Conservation (phyloP, 2,888 invertebrate genomes). For the Luperina testacea region DNA sequence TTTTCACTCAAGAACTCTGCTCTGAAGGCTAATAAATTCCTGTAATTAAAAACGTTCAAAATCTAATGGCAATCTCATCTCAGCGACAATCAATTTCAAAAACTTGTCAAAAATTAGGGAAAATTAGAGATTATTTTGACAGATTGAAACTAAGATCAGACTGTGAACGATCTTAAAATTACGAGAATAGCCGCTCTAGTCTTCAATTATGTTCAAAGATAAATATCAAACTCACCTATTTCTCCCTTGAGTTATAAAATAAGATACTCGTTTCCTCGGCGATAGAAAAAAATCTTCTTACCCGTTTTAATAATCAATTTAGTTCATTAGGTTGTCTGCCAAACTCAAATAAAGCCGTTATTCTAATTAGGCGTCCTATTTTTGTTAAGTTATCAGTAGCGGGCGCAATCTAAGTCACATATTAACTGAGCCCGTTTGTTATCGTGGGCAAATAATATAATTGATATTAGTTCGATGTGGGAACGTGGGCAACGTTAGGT, state of each 20-base stretch:
- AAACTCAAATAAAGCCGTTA: slow-evolving; percentile 42
- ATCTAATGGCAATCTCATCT: too few species aligned
- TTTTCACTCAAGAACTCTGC: neutral
- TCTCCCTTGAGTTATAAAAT: neutral
- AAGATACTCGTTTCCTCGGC: neutral
- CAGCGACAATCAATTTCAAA: too few species aligned
- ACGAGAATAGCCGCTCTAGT: too few species aligned
- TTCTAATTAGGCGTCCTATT: slow-evolving; percentile 65
- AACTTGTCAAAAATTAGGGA: too few species aligned
- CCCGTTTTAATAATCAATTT: slow-evolving; percentile 43
- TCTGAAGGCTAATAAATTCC: neutral
- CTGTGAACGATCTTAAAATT: too few species aligned
- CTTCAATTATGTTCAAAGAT: neutral
- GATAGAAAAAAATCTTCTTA: slow-evolving; percentile 7
- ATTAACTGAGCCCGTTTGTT: slow-evolving; percentile 70
- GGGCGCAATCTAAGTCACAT: slow-evolving; percentile 67
- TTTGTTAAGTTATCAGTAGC: slow-evolving; percentile 59
- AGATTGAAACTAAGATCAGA: too few species aligned
- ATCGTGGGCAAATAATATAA: slow-evolving; percentile 64
- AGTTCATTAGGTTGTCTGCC: slow-evolving; percentile 54
- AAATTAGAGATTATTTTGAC: too few species aligned
- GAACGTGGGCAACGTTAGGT: slow-evolving; percentile 39
- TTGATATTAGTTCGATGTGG: slow-evolving; percentile 63
- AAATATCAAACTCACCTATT: too few species aligned
- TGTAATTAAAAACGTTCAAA: too few species aligned